Evolutionary conservation across 2,888 invertebrate species (phyloP), one percentile per base, ranked within the genome.

Genomic region (Matsumyia berberina): DNA sequence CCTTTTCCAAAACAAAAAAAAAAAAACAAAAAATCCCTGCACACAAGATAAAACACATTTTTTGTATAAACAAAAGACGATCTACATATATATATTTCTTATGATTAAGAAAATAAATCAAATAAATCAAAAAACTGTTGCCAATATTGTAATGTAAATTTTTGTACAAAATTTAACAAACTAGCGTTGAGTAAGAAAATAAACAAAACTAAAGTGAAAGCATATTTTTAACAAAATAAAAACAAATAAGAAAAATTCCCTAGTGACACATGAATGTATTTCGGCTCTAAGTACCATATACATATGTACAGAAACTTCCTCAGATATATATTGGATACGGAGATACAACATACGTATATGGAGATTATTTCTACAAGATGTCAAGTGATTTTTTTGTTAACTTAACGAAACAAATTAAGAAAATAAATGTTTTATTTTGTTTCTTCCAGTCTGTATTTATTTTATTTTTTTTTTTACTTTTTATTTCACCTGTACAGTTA

Each of bases 71-170:
- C 11, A 42, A 66, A 64, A 42, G 66, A 66, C 49, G 33, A 42
- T 42, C 33, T 17, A 39, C 7, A 51, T 42, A 6, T 70, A 6
- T 70, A 67, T 73, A 73, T 67, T 81, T 77, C 76, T 64, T 53
- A 64, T 64, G 49, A 76, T 57, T 69, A 69, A 67, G 67, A 74
- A 62, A 39, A 37, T 51, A 51, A 53, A 8, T 33, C 24, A 78
- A 51, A 49, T 53, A 24, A 55, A 60, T 51, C 60, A 66, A 53
- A 60, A 70, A 74, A 81, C 70, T n/a, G 86, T 86, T 86, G 86
- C 86, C 86, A 86, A 86, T 62, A 86, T 57, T 72, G 66, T 74
- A 86, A 81, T 86, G 86, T 80, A 86, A 86, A 81, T 86, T 86
- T 86, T 86, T 86, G 86, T 86, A 86, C 86, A 86, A 86, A 86